These are phyloP conservation scores for Amphipoea lucens DNA, from an alignment of 2,888 invertebrate genomes.

Conservation along the genomic window DNA sequence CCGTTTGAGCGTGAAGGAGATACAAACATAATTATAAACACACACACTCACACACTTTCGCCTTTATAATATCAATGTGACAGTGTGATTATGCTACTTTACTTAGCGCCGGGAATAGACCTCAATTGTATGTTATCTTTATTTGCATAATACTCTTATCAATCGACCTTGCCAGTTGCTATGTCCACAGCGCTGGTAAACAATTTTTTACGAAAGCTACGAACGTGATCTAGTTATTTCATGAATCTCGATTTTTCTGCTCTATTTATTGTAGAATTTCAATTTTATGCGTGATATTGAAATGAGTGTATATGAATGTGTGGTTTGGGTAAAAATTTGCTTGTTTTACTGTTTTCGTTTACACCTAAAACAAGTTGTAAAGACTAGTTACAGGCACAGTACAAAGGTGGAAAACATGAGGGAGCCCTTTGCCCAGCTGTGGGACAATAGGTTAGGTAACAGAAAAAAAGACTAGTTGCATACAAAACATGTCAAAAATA, in stretches of 20 bases:
- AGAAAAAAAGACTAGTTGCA: too few species aligned
- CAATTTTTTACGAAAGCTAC: constrained; percentile 24
- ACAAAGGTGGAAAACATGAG: not conserved
- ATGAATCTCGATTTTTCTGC: constrained; percentile 28
- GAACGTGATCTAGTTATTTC: constrained; percentile 19
- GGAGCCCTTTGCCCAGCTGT: too few species aligned
- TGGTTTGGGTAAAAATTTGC: not conserved
- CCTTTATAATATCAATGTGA: too few species aligned
- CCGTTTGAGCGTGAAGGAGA: too few species aligned
- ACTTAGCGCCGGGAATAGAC: not conserved
- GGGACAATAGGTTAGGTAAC: too few species aligned
- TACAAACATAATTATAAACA: too few species aligned
- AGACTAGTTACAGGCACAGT: not conserved
- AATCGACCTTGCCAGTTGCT: constrained; percentile 45
- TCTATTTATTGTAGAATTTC: constrained; percentile 35
- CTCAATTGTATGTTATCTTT: constrained; percentile 28
- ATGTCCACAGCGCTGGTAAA: constrained; percentile 22
- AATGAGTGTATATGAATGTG: constrained; percentile 14
- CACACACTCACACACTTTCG: too few species aligned
- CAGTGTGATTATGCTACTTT: not conserved
- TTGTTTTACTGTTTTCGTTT: not conserved
- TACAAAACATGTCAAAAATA: too few species aligned
- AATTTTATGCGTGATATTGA: constrained; percentile 39
- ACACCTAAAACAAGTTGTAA: not conserved
- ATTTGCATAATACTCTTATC: constrained; percentile 47